Percentiles rank a stretch among this genome's conserved stretches.
These are phyloP conservation scores for Drosophila murphyi DNA, from an alignment of 1,140 invertebrate species.

Conservation along the genomic window DNA sequence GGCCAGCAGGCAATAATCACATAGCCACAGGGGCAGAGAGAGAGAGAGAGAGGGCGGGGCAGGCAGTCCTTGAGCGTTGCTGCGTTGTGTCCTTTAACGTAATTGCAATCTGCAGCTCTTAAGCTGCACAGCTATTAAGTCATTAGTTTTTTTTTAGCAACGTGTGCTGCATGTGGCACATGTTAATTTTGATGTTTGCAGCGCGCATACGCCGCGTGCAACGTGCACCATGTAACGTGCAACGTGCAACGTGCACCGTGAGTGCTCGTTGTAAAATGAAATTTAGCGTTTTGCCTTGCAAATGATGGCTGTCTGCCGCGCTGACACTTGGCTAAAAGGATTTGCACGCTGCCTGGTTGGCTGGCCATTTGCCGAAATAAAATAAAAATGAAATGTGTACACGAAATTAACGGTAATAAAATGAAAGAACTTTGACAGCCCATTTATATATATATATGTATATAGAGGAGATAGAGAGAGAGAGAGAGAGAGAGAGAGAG, in stretches of 20 bases:
- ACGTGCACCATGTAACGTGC: background rate
- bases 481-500: background rate
- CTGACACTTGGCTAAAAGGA: slow-evolving; percentile 79
- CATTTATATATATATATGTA: background rate
- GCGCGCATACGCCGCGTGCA: slow-evolving; percentile 50
- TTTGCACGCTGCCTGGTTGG: slow-evolving; percentile 71
- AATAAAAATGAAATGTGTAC: slow-evolving; percentile 36
- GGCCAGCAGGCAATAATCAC: slow-evolving; percentile 44
- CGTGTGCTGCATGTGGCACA: slow-evolving; percentile 73
- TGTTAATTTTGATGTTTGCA: slow-evolving; percentile 58
- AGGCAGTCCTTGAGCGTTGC: slow-evolving; percentile 13
- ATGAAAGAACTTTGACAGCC: slow-evolving; percentile 68
- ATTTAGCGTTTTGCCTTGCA: slow-evolving; percentile 82
- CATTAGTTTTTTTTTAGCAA: slow-evolving; percentile 77
- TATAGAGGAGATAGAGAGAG: slow-evolving; percentile 1
- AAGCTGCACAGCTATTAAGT: slow-evolving; percentile 71
- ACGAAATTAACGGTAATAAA: slow-evolving; percentile 79
- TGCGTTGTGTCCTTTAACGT: slow-evolving; percentile 41
- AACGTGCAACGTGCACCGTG: background rate
- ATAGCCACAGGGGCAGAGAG: background rate
- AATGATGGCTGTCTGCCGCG: slow-evolving; percentile 61
- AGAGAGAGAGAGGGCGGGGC: background rate
- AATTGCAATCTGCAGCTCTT: slow-evolving; percentile 45
- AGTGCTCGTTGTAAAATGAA: slow-evolving; percentile 67
- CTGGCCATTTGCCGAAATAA: slow-evolving; percentile 53